These are phyloP conservation scores for Pangasianodon gigas DNA, from an alignment of 2,113 vertebrate genomes.

Conservation along the genomic window DNA sequence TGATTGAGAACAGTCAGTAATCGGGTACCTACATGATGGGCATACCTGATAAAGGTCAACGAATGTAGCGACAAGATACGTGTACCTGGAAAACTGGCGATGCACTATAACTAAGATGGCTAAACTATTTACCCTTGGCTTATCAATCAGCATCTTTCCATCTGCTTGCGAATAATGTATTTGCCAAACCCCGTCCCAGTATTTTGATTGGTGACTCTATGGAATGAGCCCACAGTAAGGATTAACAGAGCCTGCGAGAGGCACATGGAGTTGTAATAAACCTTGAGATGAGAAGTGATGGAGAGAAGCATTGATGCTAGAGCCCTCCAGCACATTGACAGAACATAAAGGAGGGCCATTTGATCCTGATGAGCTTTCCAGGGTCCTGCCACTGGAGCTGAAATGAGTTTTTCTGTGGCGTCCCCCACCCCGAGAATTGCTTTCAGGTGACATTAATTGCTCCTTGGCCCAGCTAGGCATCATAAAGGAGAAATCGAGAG, in stretches of 20 bases:
- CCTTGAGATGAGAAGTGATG: slow-evolving; percentile 62
- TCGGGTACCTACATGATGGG: neutral
- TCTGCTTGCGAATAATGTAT: slow-evolving; percentile 5
- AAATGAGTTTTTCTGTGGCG: slow-evolving; percentile 71
- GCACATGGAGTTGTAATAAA: slow-evolving; percentile 68
- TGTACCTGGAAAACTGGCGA: neutral
- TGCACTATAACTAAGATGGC: neutral
- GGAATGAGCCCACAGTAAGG: slow-evolving; percentile 42
- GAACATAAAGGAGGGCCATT: slow-evolving; percentile 70
- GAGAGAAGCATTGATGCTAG: slow-evolving; percentile 64
- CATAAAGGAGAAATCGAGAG: slow-evolving; percentile 58
- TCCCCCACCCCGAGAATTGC: slow-evolving; percentile 64
- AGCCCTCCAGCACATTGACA: slow-evolving; percentile 51
- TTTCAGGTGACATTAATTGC: slow-evolving; percentile 79
- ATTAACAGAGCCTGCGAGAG: slow-evolving; percentile 44
- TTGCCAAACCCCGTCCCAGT: neutral
- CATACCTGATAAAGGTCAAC: neutral
- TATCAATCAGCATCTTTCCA: slow-evolving; percentile 1
- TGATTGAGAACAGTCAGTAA: neutral
- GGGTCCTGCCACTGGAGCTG: slow-evolving; percentile 61
- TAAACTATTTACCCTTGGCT: neutral
- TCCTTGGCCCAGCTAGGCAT: slow-evolving; percentile 68
- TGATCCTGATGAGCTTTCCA: slow-evolving; percentile 75
- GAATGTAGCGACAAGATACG: neutral
- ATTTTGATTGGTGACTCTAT: neutral